Conservation (phyloP, 2,888 invertebrate genomes). For the Drosophila paranaensis region DNA sequence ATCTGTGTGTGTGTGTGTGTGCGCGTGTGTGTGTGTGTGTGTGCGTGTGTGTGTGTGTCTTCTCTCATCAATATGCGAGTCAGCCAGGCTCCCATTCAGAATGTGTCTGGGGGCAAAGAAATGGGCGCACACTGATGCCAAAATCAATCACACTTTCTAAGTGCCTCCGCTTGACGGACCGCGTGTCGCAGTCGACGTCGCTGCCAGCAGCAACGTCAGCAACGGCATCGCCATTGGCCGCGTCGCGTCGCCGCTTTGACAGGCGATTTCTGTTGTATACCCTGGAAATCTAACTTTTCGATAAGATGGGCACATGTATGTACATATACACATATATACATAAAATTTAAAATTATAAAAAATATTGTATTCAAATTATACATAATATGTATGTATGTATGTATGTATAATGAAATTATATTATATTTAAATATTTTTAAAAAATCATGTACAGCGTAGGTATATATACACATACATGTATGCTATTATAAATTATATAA, state of each 20-base stretch:
- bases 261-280: slow-evolving; percentile 9
- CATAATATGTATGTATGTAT: too few relatives aligned
- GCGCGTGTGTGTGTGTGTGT: background rate
- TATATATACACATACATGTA: too few relatives aligned
- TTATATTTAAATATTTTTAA: too few relatives aligned
- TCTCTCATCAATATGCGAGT: slow-evolving; percentile 64
- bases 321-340: too few relatives aligned
- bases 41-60: slow-evolving; percentile 19
- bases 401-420: too few relatives aligned
- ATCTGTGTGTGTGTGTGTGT: slow-evolving; percentile 5
- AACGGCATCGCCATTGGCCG: slow-evolving; percentile 22
- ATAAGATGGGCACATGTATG: background rate
- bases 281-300: background rate
- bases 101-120: slow-evolving; percentile 67
- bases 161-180: slow-evolving; percentile 43
- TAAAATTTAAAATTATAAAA: too few relatives aligned
- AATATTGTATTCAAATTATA: too few relatives aligned
- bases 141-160: slow-evolving; percentile 83
- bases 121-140: slow-evolving; percentile 77
- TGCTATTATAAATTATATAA: too few relatives aligned
- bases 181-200: slow-evolving; percentile 29
- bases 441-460: too few relatives aligned
- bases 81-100: slow-evolving; percentile 66
- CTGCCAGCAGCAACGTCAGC: slow-evolving; percentile 15
- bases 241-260: slow-evolving; percentile 42